phyloP scores from a whole-genome alignment of 1,140 invertebrate species.

The Papilio xuthus region DNA sequence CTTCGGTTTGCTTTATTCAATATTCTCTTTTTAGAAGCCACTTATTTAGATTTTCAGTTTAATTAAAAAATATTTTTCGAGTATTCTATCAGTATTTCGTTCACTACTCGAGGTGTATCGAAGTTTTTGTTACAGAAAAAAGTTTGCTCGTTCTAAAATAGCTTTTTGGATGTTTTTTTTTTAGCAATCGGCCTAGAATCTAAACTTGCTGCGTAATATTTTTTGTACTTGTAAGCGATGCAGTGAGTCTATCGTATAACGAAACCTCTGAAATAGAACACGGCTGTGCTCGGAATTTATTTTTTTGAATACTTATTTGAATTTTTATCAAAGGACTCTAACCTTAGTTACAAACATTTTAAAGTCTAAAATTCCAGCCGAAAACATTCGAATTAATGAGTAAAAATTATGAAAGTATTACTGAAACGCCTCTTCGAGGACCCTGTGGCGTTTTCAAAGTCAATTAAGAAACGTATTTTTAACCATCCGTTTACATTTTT shows the following conservation, averaged over 20 bases:
- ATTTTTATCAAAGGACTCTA: conserved; percentile 15
- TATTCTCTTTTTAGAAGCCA: conserved; percentile 5
- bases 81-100: conserved; percentile 19
- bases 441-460: conserved; percentile 62
- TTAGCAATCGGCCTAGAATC: conserved; percentile 29
- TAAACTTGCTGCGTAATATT: conserved; percentile 26
- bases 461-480: conserved; percentile 67
- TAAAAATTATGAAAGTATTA: conserved; percentile 39
- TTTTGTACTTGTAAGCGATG: conserved; percentile 26
- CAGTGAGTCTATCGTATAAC: conserved; percentile 25
- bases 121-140: conserved; percentile 16
- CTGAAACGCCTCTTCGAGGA: conserved; percentile 51
- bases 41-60: conserved; percentile 15
- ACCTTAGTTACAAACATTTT: conserved; percentile 1
- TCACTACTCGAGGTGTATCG: conserved; percentile 8
- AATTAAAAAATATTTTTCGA: conserved; percentile 24
- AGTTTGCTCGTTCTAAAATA: conserved; percentile 26
- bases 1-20: neutral
- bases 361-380: conserved; percentile 30
- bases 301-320: conserved; percentile 17
- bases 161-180: conserved; percentile 21
- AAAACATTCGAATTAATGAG: conserved; percentile 35
- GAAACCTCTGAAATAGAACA: conserved; percentile 30
- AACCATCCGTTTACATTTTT: conserved; percentile 66
- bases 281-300: conserved; percentile 10